Evolutionary conservation across 2,113 vertebrate species (phyloP), one percentile per base, ranked within the genome.

Genomic region (Dicerorhinus sumatrensis): DNA sequence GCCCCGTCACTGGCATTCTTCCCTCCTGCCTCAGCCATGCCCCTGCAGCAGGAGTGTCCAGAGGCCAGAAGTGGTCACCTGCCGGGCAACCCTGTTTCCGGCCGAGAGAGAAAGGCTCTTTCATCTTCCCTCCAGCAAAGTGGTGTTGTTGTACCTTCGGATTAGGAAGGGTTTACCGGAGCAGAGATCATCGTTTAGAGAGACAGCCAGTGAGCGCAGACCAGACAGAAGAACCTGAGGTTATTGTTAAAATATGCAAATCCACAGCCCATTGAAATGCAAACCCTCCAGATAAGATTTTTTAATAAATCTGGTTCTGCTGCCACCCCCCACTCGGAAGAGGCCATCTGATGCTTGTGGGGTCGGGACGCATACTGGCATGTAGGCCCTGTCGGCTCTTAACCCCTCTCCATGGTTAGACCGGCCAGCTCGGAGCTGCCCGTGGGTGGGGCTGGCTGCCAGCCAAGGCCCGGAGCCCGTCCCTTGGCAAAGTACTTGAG

Each of bases 161-260:
- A 99, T 99, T 99, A 99, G 98, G 98, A 98, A 98, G 98, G 97
- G 99, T 99, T 99, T 99, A 99, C 97, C 98, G 99, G 99, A 99
- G 98, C 98, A 56, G 98, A 56, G 97, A 99, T 99, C 98, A 98
- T 98, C 97, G 96, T 98, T 99, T 98, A 98, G 98, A 99, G 98
- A 99, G 98, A 99, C 98, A 99, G 98, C 98, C 98, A 98, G 98
- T 97, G 98, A 98, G 98, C 96, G 92, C 84, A 95, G 96, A 98
- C 98, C 98, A 99, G 98, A 98, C 98, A 98, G 98, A 98, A 98
- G 99, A 98, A 99, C 98, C 95, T 82, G 98, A 98, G 98, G 98
- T 99, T 99, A 99, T 99, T 98, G 98, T 98, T 99, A 99, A 99
- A 99, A 99, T 99, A 99, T 99, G 99, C 98, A 99, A 99, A 99